Percentiles rank a stretch among this genome's conserved stretches.
These are phyloP conservation scores for Coremacera marginata DNA, from an alignment of 2,888 invertebrate species.

Conservation along the genomic window DNA sequence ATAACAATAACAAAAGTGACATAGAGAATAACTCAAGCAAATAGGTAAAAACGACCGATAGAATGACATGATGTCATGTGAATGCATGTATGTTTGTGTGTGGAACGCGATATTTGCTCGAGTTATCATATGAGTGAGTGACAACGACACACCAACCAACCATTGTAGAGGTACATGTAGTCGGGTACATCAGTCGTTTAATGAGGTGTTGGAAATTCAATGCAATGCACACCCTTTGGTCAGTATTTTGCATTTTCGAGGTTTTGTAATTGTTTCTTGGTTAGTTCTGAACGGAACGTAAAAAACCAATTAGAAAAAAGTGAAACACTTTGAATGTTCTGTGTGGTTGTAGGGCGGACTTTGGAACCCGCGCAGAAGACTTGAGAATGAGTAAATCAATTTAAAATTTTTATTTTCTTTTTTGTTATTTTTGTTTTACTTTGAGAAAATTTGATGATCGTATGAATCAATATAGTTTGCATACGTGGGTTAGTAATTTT, in stretches of 20 bases:
- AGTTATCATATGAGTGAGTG: slow-evolving; percentile 17
- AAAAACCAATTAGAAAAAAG: too few relatives aligned
- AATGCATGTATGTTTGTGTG: not conserved
- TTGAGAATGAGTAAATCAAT: too few relatives aligned
- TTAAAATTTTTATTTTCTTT: too few relatives aligned
- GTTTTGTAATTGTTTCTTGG: not conserved
- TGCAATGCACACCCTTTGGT: not conserved
- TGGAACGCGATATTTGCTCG: not conserved
- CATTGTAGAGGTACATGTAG: not conserved
- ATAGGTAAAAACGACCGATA: not conserved
- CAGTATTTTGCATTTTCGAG: not conserved
- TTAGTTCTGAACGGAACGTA: too few relatives aligned
- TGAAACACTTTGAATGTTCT: too few relatives aligned
- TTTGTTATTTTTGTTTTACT: too few relatives aligned
- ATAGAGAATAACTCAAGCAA: slow-evolving; percentile 7
- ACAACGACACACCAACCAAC: not conserved
- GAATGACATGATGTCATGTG: slow-evolving; percentile 4
- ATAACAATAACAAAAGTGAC: not conserved
- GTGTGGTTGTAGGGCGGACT: too few relatives aligned
- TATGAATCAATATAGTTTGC: too few relatives aligned
- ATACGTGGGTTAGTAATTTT: too few relatives aligned
- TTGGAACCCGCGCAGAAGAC: too few relatives aligned
- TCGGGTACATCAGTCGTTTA: slow-evolving; percentile 11
- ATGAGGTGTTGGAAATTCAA: slow-evolving; percentile 23
- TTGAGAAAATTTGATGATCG: too few relatives aligned